Percentiles rank a stretch among this genome's conserved stretches.
Evolutionary conservation across 2,797 vertebrate genomes (phyloP).

Genomic region (Tokudaia tokunoshimensis): DNA sequence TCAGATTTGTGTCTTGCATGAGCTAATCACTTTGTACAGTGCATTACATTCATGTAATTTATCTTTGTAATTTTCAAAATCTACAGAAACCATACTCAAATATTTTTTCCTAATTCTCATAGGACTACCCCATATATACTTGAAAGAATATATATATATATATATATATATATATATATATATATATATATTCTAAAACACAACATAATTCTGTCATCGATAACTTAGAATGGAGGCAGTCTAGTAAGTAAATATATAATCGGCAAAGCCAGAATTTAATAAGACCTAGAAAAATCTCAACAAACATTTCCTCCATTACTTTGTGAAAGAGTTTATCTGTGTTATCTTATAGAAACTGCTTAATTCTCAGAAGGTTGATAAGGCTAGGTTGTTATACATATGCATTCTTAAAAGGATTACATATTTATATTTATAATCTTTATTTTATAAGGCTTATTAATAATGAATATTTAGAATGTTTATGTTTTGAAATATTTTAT

Average conservation of each 20-base stretch:
- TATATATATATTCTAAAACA: not conserved
- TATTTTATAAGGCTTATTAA: not conserved
- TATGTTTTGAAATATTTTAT: not conserved
- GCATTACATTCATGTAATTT: not conserved
- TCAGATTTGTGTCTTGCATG: conserved; percentile 3
- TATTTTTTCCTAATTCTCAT: not conserved
- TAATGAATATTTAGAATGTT: not conserved
- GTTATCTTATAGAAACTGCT: not conserved
- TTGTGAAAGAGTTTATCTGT: not conserved
- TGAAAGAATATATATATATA: not conserved
- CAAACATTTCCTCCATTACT: not conserved
- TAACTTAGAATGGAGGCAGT: not conserved
- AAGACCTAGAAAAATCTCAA: not conserved
- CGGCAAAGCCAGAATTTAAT: not conserved
- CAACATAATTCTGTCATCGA: not conserved
- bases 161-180: not conserved
- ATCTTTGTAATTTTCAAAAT: not conserved
- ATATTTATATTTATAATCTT: not conserved
- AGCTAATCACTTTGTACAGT: conserved; percentile 37
- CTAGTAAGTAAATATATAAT: not conserved
- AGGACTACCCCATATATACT: not conserved
- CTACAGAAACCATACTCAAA: not conserved
- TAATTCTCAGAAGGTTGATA: not conserved
- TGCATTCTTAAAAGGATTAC: not conserved
- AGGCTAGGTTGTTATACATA: not conserved